phyloP scores from a whole-genome alignment of 2,888 invertebrate species.

The Thera britannica region DNA sequence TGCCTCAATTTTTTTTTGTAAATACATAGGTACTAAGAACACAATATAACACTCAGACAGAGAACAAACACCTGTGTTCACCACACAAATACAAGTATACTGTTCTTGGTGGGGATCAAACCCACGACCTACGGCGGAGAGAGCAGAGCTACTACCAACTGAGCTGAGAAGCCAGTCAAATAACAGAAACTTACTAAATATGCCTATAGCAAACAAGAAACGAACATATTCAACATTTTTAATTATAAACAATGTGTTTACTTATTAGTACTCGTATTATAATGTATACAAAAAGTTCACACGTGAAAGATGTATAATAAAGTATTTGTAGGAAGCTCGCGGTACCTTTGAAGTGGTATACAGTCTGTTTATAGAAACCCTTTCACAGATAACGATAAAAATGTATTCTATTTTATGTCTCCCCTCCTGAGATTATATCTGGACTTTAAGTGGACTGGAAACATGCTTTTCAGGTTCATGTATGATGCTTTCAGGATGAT shows the following conservation, averaged over 20 bases:
- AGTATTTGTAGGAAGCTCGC: slow-evolving; percentile 71
- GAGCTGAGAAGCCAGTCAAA: too few species aligned
- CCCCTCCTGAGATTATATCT: slow-evolving; percentile 44
- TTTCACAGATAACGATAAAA: slow-evolving; percentile 69
- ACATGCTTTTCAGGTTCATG: slow-evolving; percentile 13
- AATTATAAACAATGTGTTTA: slow-evolving; percentile 4
- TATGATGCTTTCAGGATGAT: slow-evolving; percentile 6
- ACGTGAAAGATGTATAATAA: slow-evolving; percentile 64
- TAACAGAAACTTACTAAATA: too few species aligned
- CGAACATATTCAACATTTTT: background rate
- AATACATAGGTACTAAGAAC: too few species aligned
- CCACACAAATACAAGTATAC: too few species aligned
- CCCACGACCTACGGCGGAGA: too few species aligned
- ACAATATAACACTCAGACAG: too few species aligned
- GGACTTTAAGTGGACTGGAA: slow-evolving; percentile 28
- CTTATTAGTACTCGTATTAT: background rate
- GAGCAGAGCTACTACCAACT: too few species aligned
- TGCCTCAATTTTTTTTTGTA: too few species aligned
- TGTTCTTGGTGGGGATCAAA: too few species aligned
- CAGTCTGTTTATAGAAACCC: slow-evolving; percentile 76
- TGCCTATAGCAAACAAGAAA: background rate
- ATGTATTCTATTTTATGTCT: slow-evolving; percentile 40
- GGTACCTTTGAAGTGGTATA: slow-evolving; percentile 76
- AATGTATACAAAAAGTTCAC: slow-evolving; percentile 60
- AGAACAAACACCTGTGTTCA: too few species aligned